phyloP scores from a whole-genome alignment of 2,797 vertebrate genomes.

The Macrochelys suwanniensis region DNA sequence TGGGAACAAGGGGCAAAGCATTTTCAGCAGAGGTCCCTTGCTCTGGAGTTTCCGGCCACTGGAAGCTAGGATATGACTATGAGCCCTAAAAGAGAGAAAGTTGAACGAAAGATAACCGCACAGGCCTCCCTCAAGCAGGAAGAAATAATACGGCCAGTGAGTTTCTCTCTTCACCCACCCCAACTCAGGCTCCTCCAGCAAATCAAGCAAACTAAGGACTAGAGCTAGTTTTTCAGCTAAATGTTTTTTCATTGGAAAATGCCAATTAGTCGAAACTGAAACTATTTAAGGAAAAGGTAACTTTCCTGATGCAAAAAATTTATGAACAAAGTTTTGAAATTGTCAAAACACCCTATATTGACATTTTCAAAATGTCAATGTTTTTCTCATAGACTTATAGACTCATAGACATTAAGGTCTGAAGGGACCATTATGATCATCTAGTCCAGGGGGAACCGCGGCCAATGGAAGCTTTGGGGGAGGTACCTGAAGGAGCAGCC shows the following conservation, averaged over 20 bases:
- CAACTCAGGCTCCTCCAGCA: neutral
- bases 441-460: too few relatives aligned
- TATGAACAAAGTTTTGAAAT: neutral
- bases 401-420: too few relatives aligned
- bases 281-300: neutral
- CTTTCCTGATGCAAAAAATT: neutral
- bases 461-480: too few relatives aligned
- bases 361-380: neutral
- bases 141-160: neutral
- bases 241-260: neutral
- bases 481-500: too few relatives aligned
- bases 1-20: neutral
- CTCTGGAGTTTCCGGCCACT: neutral
- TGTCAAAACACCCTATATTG: neutral
- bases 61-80: too few relatives aligned
- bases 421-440: too few relatives aligned
- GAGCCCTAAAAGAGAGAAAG: too few relatives aligned
- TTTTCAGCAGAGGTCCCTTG: neutral
- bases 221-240: neutral
- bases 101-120: neutral
- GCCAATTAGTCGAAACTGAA: neutral
- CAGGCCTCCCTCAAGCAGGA: neutral
- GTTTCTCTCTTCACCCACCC: neutral
- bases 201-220: neutral
- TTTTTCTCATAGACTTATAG: too few relatives aligned